These are phyloP conservation scores for Halcyon smyrnensis DNA, from an alignment of 2,797 vertebrate species.

Conservation along the genomic window DNA sequence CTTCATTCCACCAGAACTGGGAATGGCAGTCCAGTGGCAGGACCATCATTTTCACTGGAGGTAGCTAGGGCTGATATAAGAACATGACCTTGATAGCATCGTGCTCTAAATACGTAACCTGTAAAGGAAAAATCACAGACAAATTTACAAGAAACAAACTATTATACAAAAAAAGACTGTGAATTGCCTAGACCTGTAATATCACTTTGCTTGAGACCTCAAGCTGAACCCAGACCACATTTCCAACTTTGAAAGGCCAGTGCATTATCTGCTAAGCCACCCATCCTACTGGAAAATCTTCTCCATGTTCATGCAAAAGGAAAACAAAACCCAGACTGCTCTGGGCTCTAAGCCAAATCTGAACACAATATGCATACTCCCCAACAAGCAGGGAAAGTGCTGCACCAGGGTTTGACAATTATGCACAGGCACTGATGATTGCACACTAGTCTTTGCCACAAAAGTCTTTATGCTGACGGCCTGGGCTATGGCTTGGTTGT, in stretches of 20 bases:
- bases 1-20: not conserved
- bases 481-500: not conserved
- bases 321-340: slow-evolving; percentile 56
- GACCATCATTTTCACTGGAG: not conserved
- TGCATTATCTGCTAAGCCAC: slow-evolving; percentile 53
- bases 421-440: not conserved
- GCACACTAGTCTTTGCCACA: not conserved
- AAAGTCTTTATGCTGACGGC: not conserved
- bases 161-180: not conserved
- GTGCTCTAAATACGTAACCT: not conserved
- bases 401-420: not conserved
- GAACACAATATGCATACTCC: not conserved
- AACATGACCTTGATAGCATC: not conserved
- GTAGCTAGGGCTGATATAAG: not conserved
- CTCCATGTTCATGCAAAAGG: slow-evolving; percentile 22
- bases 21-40: not conserved
- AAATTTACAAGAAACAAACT: not conserved
- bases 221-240: slow-evolving; percentile 41
- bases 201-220: slow-evolving; percentile 30
- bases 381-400: not conserved
- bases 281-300: slow-evolving; percentile 60
- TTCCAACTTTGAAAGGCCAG: slow-evolving; percentile 24
- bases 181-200: not conserved
- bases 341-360: slow-evolving; percentile 52
- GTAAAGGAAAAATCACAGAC: not conserved